Conservation (phyloP, 1,140 invertebrate species). For the Caenorhabditis elegans region WBcel235 BX284605.5:12984501-12985000, state of each 20-base stretch:
- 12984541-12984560: neutral
- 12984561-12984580: slow-evolving; percentile 20
- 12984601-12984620: neutral
- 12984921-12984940: neutral
- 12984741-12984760: neutral
- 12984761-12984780: neutral
- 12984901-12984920: slow-evolving; percentile 16
- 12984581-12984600: slow-evolving; percentile 16
- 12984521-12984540: slow-evolving; percentile 13
- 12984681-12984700: neutral
- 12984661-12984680: neutral
- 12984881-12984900: slow-evolving; percentile 1
- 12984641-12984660: neutral
- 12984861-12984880: slow-evolving; percentile 22
- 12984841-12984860: slow-evolving; percentile 27
- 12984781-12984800: slow-evolving; percentile 28
- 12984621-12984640: neutral
- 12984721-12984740: neutral
- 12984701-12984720: neutral
- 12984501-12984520: neutral
- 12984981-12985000: no score
- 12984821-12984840: slow-evolving; percentile 3
- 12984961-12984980: no score
- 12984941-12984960: neutral
- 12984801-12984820: slow-evolving; percentile 8